A percentile compares a stretch with the other conserved stretches of the same genome.
Conservation (phyloP, 2,888 invertebrate genomes). For the Phaonia tiefii region DNA sequence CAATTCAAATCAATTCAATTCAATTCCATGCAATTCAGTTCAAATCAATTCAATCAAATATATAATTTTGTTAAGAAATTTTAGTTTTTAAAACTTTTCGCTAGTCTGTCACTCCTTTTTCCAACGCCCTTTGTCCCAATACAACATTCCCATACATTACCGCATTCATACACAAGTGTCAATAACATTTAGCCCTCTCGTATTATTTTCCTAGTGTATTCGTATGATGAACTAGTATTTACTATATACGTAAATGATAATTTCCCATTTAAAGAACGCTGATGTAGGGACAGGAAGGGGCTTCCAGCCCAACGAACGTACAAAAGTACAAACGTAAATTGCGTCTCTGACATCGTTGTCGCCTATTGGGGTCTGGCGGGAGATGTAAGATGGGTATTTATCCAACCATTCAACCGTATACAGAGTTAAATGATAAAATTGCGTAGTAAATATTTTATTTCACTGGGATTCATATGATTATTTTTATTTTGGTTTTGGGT, state of each 20-base stretch:
- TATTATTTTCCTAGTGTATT: slow-evolving; percentile 15
- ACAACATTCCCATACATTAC: slow-evolving; percentile 20
- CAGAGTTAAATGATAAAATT: slow-evolving; percentile 52
- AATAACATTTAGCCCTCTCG: slow-evolving; percentile 30
- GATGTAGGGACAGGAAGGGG: neutral
- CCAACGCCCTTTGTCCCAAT: neutral
- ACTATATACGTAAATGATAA: slow-evolving; percentile 16
- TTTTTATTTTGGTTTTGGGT: neutral
- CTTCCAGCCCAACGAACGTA: neutral
- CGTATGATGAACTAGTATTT: slow-evolving; percentile 30
- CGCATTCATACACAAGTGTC: slow-evolving; percentile 24
- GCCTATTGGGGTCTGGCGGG: neutral
- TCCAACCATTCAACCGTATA: slow-evolving; percentile 23
- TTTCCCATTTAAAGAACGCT: neutral
- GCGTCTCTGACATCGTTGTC: slow-evolving; percentile 50
- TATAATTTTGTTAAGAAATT: no score
- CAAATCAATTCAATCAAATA: no score
- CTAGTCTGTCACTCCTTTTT: no score
- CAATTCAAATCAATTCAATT: no score
- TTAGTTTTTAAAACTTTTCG: no score
- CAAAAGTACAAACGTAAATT: slow-evolving; percentile 28
- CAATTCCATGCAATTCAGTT: no score
- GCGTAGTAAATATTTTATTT: slow-evolving; percentile 53
- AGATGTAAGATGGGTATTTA: neutral
- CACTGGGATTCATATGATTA: slow-evolving; percentile 1